Evolutionary conservation across 2,113 vertebrate species (phyloP).

Genomic region (Ciconia stormi): DNA sequence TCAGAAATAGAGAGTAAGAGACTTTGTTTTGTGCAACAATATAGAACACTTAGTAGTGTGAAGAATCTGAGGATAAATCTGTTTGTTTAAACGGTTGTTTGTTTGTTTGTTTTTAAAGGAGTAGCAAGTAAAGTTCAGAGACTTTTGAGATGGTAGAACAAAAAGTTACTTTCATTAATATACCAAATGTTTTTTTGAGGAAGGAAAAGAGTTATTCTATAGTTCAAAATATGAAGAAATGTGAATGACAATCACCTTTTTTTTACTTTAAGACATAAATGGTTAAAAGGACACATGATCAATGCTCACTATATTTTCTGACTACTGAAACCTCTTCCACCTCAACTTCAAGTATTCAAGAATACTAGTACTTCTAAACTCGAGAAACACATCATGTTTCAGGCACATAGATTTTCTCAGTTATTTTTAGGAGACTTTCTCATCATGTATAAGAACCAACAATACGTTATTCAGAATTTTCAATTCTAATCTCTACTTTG

Average conservation of each 20-base stretch:
- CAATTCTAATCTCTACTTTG: neutral
- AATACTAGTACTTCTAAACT: neutral
- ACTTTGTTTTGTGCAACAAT: neutral
- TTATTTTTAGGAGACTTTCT: neutral
- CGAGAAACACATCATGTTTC: neutral
- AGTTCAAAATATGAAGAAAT: neutral
- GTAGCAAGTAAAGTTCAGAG: neutral
- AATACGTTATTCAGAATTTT: neutral
- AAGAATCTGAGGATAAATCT: neutral
- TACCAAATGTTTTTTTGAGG: neutral
- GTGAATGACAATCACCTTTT: rapidly evolving
- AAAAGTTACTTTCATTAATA: neutral
- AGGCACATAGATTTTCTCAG: neutral
- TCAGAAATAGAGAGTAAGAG: neutral
- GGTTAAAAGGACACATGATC: neutral
- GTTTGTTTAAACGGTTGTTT: neutral
- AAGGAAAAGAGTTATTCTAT: neutral
- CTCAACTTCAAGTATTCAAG: neutral
- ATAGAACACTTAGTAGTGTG: neutral
- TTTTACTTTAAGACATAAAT: neutral
- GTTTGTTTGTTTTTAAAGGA: neutral
- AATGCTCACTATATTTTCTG: neutral
- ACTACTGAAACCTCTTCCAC: neutral
- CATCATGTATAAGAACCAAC: neutral
- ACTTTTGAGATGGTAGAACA: neutral